A percentile compares a stretch with the other conserved stretches of the same genome.
These are phyloP conservation scores for Polydesmus complanatus DNA, from an alignment of 2,888 invertebrate species.

Conservation along the genomic window DNA sequence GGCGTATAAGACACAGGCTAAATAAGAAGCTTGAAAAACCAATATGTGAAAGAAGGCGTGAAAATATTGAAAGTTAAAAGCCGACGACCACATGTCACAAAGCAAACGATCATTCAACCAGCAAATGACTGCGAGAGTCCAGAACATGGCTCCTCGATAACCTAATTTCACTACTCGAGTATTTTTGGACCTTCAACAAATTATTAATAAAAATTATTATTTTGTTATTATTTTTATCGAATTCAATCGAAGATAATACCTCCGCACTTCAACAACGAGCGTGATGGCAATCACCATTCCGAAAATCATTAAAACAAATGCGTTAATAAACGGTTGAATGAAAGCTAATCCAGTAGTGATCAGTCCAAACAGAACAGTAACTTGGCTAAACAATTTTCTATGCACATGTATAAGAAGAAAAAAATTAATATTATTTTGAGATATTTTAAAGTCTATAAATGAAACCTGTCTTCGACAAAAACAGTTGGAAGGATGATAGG, in stretches of 20 bases:
- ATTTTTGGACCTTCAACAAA: slow-evolving; percentile 34
- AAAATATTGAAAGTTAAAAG: slow-evolving; percentile 65
- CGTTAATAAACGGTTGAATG: slow-evolving; percentile 64
- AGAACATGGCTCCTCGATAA: slow-evolving; percentile 50
- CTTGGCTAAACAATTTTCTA: slow-evolving; percentile 48
- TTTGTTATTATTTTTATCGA: too few relatives aligned
- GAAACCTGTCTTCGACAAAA: slow-evolving; percentile 23
- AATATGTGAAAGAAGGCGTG: slow-evolving; percentile 72
- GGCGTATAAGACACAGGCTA: slow-evolving; percentile 59
- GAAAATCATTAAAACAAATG: slow-evolving; percentile 63
- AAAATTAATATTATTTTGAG: not conserved
- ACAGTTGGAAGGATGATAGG: slow-evolving; percentile 27
- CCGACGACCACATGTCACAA: slow-evolving; percentile 61
- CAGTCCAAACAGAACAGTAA: slow-evolving; percentile 44
- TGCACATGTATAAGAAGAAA: too few relatives aligned
- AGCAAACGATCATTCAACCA: slow-evolving; percentile 65
- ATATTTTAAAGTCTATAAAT: not conserved
- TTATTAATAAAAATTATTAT: not conserved
- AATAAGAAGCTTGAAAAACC: slow-evolving; percentile 63
- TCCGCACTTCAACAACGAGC: slow-evolving; percentile 50
- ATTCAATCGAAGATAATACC: slow-evolving; percentile 37
- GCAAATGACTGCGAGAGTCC: slow-evolving; percentile 54
- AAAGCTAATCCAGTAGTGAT: slow-evolving; percentile 52
- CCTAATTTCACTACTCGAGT: slow-evolving; percentile 55
- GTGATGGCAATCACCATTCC: slow-evolving; percentile 53